Percentiles rank a stretch among this genome's conserved stretches.
phyloP scores from a whole-genome alignment of 2,113 vertebrate genomes.

The Phalacrocorax pelagicus region DNA sequence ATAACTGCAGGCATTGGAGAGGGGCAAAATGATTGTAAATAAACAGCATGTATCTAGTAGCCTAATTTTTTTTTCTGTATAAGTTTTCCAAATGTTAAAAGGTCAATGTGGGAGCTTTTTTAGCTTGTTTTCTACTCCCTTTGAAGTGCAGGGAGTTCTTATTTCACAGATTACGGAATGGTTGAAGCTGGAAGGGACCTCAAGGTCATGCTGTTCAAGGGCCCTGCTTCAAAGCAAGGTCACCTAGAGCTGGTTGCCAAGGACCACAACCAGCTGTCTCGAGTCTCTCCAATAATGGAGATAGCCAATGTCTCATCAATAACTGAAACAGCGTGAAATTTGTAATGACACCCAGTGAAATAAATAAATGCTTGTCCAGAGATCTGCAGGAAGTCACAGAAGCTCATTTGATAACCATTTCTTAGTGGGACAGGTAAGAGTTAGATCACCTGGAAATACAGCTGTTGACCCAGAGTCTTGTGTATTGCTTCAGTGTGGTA shows the following conservation, averaged over 20 bases:
- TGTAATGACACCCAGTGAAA: background rate
- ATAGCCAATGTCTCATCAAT: background rate
- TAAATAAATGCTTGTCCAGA: background rate
- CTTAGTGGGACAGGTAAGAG: background rate
- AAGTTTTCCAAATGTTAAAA: background rate
- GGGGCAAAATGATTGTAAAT: background rate
- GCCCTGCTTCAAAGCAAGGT: background rate
- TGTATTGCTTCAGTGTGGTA: background rate
- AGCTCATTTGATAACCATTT: background rate
- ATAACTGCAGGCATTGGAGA: background rate
- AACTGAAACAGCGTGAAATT: background rate
- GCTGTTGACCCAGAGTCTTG: background rate
- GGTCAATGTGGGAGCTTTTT: background rate
- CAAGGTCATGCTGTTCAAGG: background rate
- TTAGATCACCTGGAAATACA: background rate
- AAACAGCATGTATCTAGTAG: no score
- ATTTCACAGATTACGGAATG: background rate
- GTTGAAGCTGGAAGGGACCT: background rate
- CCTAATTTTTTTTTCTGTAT: background rate
- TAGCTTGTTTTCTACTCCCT: background rate
- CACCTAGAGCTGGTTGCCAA: background rate
- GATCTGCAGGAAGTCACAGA: background rate
- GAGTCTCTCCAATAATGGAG: background rate
- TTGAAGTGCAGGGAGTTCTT: background rate
- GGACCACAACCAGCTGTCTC: background rate